Conservation (phyloP, 1,140 invertebrate genomes). For the Drosophila quadrilineata region DNA sequence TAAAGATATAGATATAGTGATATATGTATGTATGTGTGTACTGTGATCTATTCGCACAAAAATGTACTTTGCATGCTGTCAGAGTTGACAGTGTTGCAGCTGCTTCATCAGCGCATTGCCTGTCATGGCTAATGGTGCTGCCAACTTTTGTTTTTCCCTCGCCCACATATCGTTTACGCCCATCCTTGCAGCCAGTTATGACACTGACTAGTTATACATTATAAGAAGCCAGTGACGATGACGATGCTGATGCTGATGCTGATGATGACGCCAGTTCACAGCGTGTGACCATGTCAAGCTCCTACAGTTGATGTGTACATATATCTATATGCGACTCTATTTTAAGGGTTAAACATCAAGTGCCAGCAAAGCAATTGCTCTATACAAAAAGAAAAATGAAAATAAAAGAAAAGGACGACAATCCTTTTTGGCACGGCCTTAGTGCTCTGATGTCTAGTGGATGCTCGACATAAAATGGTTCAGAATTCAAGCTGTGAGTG, state of each 20-base stretch:
- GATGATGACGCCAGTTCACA: slow-evolving; percentile 12
- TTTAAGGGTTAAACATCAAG: slow-evolving; percentile 30
- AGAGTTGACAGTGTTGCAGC: slow-evolving; percentile 30
- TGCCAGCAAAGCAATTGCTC: slow-evolving; percentile 20
- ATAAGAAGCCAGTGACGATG: slow-evolving; percentile 25
- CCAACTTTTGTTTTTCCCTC: slow-evolving; percentile 20
- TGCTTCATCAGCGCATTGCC: slow-evolving; percentile 18
- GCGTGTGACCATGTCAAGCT: slow-evolving; percentile 39
- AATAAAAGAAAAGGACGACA: too few relatives aligned
- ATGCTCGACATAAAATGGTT: slow-evolving; percentile 38
- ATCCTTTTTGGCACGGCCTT: slow-evolving; percentile 14
- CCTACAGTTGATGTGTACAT: too few relatives aligned
- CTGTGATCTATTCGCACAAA: slow-evolving; percentile 27
- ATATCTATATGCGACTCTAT: not conserved
- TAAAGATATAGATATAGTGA: too few relatives aligned
- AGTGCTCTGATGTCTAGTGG: slow-evolving; percentile 20
- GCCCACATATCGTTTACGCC: slow-evolving; percentile 28
- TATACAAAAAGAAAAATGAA: slow-evolving; percentile 18
- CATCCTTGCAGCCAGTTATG: not conserved
- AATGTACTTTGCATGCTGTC: slow-evolving; percentile 42
- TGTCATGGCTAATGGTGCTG: slow-evolving; percentile 25
- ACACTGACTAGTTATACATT: slow-evolving; percentile 16
- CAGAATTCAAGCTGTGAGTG: slow-evolving; percentile 36
- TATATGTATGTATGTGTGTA: too few relatives aligned
- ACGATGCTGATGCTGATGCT: too few relatives aligned